Conservation (phyloP, 2,888 invertebrate species). For the Cenopis cana region DNA sequence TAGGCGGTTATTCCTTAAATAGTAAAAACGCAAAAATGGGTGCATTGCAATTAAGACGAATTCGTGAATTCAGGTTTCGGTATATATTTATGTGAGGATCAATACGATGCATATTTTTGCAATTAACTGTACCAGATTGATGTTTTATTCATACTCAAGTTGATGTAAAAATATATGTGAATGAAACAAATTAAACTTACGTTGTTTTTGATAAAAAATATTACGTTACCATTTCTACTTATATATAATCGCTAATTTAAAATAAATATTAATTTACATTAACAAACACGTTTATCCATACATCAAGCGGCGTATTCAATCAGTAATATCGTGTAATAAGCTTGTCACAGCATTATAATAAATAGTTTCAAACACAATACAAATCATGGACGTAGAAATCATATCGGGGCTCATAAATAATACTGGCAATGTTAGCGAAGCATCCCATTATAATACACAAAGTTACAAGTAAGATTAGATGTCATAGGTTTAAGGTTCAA, state of each 20-base stretch:
- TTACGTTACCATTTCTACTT: too few relatives aligned
- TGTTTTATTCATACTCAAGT: too few relatives aligned
- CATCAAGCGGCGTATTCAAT: constrained; percentile 35
- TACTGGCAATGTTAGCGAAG: constrained; percentile 18
- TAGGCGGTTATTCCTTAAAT: neutral
- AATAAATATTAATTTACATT: neutral
- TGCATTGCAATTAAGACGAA: too few relatives aligned
- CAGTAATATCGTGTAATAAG: constrained; percentile 41
- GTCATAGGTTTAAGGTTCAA: constrained; percentile 11
- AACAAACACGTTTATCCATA: constrained; percentile 11
- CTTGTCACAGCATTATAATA: constrained; percentile 41
- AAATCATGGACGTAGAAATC: constrained; percentile 38
- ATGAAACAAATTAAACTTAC: too few relatives aligned
- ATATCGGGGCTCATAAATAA: constrained; percentile 35
- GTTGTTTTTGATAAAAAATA: too few relatives aligned
- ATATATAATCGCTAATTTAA: too few relatives aligned
- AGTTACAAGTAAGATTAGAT: neutral
- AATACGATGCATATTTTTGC: too few relatives aligned
- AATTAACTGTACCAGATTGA: too few relatives aligned
- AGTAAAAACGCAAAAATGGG: too few relatives aligned
- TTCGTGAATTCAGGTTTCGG: too few relatives aligned
- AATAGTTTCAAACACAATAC: constrained; percentile 43
- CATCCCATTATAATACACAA: constrained; percentile 3
- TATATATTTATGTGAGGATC: too few relatives aligned
- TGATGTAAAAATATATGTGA: too few relatives aligned